Evolutionary conservation across 2,113 vertebrate genomes (phyloP), one percentile per base, ranked within the genome.

Genomic region (Progne subis): DNA sequence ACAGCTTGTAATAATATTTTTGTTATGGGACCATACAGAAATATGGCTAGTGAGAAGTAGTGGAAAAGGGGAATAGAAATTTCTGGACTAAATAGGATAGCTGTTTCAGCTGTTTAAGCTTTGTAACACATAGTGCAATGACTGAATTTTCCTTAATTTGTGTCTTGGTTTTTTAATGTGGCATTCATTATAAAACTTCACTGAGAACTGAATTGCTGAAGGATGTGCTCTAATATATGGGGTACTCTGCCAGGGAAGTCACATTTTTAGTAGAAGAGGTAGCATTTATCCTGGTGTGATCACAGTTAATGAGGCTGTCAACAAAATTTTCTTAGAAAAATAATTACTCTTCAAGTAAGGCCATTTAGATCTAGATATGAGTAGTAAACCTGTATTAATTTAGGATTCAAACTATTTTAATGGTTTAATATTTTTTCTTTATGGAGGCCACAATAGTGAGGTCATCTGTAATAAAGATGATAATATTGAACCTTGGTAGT

Each of bases 391-490:
- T 97, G 84, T 92, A 97, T 97, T 98, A 98, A 98, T 98, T 98
- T 98, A 98, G 97, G 96, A 96, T 96, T 98, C 96, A 96, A 96
- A 95, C 87, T 97, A 77, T 93, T 97, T 98, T 98, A 98, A 97
- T 97, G 97, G 96, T 98, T 98, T 98, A 97, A 98, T 98, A 98
- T 98, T 98, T 98, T 98, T 98, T 98, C 97, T 98, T 98, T 98
- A 98, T 98, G 97, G 98, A 95, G 97, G 98, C 97, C 97, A 98
- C 98, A 98, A 98, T 98, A 98, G 98, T 98, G 98, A 98, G 98
- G 98, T 98, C 98, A 98, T 98, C 98, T 97, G 97, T 97, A 98
- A 98, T 98, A 98, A 98, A 98, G 98, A 98, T 98, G 97, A 98
- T 98, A 98, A 98, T 98, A 97, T 82, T 95, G 96, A 97, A 97